phyloP scores from a whole-genome alignment of 2,888 invertebrate genomes.

The Aphrophora alni region DNA sequence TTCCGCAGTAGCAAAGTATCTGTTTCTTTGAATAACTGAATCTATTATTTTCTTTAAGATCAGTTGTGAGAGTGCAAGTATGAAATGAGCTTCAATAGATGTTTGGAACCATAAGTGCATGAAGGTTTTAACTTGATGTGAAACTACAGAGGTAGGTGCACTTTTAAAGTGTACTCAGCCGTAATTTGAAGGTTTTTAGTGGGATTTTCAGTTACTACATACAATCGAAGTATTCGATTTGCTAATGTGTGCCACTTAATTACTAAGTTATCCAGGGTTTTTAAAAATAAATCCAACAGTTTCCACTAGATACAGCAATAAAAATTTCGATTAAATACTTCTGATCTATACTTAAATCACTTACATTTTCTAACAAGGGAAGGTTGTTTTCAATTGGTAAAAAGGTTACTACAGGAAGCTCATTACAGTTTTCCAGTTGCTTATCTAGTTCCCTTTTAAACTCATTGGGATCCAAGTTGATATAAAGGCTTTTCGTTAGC shows the following conservation, averaged over 20 bases:
- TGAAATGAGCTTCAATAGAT: too few relatives aligned
- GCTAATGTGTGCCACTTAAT: slow-evolving; percentile 16
- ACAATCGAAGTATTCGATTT: neutral
- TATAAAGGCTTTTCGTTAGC: too few relatives aligned
- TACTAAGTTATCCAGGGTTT: neutral
- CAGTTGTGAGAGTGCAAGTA: too few relatives aligned
- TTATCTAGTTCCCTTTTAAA: neutral
- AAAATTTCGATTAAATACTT: slow-evolving; percentile 15
- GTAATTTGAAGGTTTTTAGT: neutral
- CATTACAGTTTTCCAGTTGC: neutral
- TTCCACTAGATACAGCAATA: neutral
- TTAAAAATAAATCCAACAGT: neutral
- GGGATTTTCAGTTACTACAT: slow-evolving; percentile 24
- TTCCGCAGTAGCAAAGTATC: too few relatives aligned
- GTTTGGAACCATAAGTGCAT: too few relatives aligned
- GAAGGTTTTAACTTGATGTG: too few relatives aligned
- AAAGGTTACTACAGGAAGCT: neutral
- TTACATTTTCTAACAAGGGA: neutral
- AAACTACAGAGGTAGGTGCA: slow-evolving; percentile 16
- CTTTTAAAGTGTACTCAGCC: slow-evolving; percentile 3
- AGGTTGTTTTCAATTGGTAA: too few relatives aligned
- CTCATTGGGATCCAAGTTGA: neutral
- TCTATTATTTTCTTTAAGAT: too few relatives aligned
- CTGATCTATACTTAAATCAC: slow-evolving; percentile 18
- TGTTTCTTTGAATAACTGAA: too few relatives aligned